Base-by-base conservation (phyloP, 2,888 invertebrate genomes). In the Acanthosepion esculentum region DNA sequence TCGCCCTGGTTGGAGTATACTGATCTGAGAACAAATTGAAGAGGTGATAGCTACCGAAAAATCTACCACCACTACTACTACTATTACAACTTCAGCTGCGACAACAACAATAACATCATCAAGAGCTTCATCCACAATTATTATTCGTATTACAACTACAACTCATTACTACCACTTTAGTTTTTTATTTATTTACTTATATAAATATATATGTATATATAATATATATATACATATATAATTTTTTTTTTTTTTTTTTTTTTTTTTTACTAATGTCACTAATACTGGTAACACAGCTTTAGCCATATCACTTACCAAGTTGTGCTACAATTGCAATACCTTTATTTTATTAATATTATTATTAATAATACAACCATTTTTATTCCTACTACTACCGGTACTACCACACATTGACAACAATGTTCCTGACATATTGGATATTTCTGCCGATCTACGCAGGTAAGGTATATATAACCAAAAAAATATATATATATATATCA, bases 21-120 rank as follows among this genome's bases (percentile, higher is more conserved):
- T n/a, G n/a, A 78, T 78, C 78, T 78, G n/a, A n/a, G 78, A 78
- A n/a, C n/a, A 78, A n/a, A n/a, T 78, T 78, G 78, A n/a, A 78
- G 78, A n/a, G 78, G 78, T 78, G 78, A 78, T 78, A 78, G 78
- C 78, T 78, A 78, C 78, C 78, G 18, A 78, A 78, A 78, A 78
- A 78, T 12, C 10, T 64, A 64, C 64, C 7, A 64, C 64, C 5
- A 64, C 64, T 23, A 64, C 78, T 10, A 78, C 78, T n/a, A 78
- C 78, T 41, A 41, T 41, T 78, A 78, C 78, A 78, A n/a, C 78
- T 78, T 78, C 78, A 78, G n/a, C n/a, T 78, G 78, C n/a, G 78
- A 78, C n/a, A 78, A 78, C n/a, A 78, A n/a, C 12, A 78, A n/a
- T n/a, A 78, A n/a, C n/a, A 78, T 29, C 64, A 78, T n/a, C 78